Base-by-base conservation (phyloP, 2,113 vertebrate species). In the Alethe diademata region DNA sequence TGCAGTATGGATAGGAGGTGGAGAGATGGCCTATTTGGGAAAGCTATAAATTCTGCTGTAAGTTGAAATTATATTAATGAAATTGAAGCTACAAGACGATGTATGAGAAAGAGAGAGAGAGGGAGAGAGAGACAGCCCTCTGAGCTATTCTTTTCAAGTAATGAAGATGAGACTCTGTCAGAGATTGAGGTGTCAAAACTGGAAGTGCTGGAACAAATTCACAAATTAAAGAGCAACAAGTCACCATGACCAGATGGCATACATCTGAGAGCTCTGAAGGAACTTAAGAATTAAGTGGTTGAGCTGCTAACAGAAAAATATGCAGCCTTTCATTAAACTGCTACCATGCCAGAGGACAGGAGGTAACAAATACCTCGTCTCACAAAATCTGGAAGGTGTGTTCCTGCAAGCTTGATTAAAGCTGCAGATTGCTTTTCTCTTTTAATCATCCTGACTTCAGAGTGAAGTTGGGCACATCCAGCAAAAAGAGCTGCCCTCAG, bases 141-240 rank as follows among this genome's bases (percentile, higher is more conserved):
- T 84, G 78, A 96, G 95, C 95, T 94, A 95, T 95, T 96, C 95
- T 96, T 96, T 96, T 95, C 90, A 95, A 97, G 94, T 94, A 97
- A 96, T 95, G 92, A 96, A 97, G 95, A 97, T 90, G 90, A 92
- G 93, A 92, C 96, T 95, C 86, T 96, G 94, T 94, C 82, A 95
- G 92, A 96, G 95, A 97, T 92, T 97, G 97, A 97, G 96, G 97
- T 97, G 95, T 96, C 95, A 97, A 97, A 96, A 97, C 96, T 97
- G 86, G 94, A 95, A 97, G 92, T 96, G 96, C 96, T 96, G 95
- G 95, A 97, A 96, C 96, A 96, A 97, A 97, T 96, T 97, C 96
- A 94, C 95, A 96, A 97, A 97, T 96, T 97, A 96, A 96, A 96
- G 97, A 97, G 97, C 97, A 97, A 95, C 96, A 97, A 97, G 96